A percentile compares a stretch with the other conserved stretches of the same genome.
Conservation (phyloP, 2,113 vertebrate genomes). For the Himantopus leucocephalus region DNA sequence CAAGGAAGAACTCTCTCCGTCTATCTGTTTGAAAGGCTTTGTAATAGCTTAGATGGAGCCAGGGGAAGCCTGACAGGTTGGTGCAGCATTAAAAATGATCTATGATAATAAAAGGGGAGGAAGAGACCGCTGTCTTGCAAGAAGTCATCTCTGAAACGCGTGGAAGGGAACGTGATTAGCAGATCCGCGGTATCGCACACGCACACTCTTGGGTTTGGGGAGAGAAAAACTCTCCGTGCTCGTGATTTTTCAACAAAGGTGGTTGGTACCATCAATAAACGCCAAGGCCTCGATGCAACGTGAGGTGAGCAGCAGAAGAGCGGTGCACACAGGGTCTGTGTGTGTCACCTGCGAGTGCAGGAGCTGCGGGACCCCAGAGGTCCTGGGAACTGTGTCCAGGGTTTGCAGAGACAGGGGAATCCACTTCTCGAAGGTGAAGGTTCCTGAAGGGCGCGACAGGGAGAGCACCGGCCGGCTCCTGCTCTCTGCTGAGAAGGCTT, state of each 20-base stretch:
- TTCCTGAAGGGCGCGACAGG: not conserved
- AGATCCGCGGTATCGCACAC: fast-evolving
- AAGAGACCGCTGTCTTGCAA: not conserved
- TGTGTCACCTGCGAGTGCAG: fast-evolving
- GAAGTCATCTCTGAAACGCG: not conserved
- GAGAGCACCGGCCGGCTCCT: not conserved
- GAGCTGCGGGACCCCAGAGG: not conserved
- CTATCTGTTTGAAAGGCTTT: not conserved
- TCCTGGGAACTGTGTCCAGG: fast-evolving
- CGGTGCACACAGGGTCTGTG: fast-evolving
- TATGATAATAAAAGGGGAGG: not conserved
- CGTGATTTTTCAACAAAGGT: fast-evolving
- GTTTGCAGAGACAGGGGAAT: not conserved
- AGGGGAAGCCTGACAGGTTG: not conserved
- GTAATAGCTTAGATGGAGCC: not conserved
- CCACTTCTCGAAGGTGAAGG: not conserved
- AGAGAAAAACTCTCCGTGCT: fast-evolving
- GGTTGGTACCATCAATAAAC: fast-evolving
- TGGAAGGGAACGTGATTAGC: not conserved
- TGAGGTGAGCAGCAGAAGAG: not conserved
- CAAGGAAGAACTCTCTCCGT: not conserved
- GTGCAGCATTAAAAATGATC: not conserved
- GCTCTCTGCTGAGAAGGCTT: too few species aligned
- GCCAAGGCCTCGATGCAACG: fast-evolving
- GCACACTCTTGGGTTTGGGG: fast-evolving